Percentiles rank a stretch among this genome's conserved stretches.
Evolutionary conservation across 2,797 vertebrate species (phyloP).

Genomic region (Darevskia nairensis): DNA sequence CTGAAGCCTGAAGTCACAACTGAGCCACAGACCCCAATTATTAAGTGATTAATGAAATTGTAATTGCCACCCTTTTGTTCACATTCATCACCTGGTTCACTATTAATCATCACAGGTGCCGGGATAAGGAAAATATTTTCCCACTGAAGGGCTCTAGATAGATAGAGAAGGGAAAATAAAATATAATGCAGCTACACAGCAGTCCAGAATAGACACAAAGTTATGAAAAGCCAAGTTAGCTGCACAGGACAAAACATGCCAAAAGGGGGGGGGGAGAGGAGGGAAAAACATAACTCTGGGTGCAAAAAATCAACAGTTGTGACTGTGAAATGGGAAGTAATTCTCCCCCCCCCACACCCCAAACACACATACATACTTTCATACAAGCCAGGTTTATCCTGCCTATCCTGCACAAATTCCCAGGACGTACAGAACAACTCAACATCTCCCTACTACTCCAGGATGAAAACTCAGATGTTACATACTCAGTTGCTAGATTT

Average conservation of each 20-base stretch:
- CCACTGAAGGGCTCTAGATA: not conserved
- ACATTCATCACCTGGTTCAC: slow-evolving; percentile 77
- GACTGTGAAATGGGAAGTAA: not conserved
- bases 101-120: slow-evolving; percentile 76
- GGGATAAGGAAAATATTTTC: slow-evolving; percentile 62
- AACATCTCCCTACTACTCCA: too few relatives aligned
- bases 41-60: slow-evolving; percentile 86
- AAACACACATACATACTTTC: not conserved
- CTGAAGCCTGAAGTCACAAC: slow-evolving; percentile 80
- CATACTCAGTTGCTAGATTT: too few relatives aligned
- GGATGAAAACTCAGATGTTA: too few relatives aligned
- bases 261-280: not conserved
- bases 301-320: slow-evolving; percentile 48
- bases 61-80: slow-evolving; percentile 79
- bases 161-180: not conserved
- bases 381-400: too few relatives aligned
- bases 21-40: slow-evolving; percentile 84
- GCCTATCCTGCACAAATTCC: too few relatives aligned
- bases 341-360: fast-evolving
- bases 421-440: too few relatives aligned
- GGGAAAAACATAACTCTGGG: slow-evolving; percentile 19
- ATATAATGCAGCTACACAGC: not conserved
- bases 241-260: slow-evolving; percentile 62
- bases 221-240: slow-evolving; percentile 62
- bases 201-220: slow-evolving; percentile 56